Percentiles rank a stretch among this genome's conserved stretches.
These are phyloP conservation scores for Mellilla xanthometata DNA, from an alignment of 2,888 invertebrate species.

Conservation along the genomic window DNA sequence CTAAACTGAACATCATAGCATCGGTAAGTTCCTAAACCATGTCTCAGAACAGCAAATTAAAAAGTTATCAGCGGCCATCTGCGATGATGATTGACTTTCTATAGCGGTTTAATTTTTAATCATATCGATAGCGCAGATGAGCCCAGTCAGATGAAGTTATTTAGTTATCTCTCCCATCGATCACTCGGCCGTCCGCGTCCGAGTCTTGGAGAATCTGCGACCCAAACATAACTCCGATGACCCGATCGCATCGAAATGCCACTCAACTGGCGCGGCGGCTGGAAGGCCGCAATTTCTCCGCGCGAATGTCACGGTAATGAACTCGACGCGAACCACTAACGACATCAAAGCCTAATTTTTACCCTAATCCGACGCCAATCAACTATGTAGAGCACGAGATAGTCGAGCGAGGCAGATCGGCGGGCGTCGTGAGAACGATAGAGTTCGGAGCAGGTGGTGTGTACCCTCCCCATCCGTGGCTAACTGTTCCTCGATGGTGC, in stretches of 20 bases:
- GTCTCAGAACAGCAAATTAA: constrained; percentile 34
- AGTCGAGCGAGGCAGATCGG: constrained; percentile 61
- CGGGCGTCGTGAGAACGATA: constrained; percentile 78
- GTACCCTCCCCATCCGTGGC: constrained; percentile 63
- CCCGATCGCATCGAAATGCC: constrained; percentile 60
- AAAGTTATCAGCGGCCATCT: constrained; percentile 46
- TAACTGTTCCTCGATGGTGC: constrained; percentile 74
- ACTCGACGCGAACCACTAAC: constrained; percentile 50
- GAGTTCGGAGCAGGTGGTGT: constrained; percentile 68
- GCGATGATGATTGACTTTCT: constrained; percentile 73
- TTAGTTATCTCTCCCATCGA: constrained; percentile 63
- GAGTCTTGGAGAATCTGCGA: constrained; percentile 55
- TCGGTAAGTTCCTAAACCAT: no score
- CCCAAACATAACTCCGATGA: constrained; percentile 63
- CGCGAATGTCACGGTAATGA: constrained; percentile 70
- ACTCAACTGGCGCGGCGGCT: constrained; percentile 56
- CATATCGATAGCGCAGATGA: constrained; percentile 60
- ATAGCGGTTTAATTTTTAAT: constrained; percentile 64
- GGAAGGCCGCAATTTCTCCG: constrained; percentile 58
- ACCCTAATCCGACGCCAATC: constrained; percentile 75
- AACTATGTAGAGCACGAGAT: constrained; percentile 77
- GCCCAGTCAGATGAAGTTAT: constrained; percentile 63
- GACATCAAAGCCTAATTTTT: constrained; percentile 58
- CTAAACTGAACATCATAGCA: no score
- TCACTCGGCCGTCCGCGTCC: constrained; percentile 45